Percentiles rank a stretch among this genome's conserved stretches.
Evolutionary conservation across 2,797 vertebrate genomes (phyloP).

Genomic region (Pyrocephalus nanus): DNA sequence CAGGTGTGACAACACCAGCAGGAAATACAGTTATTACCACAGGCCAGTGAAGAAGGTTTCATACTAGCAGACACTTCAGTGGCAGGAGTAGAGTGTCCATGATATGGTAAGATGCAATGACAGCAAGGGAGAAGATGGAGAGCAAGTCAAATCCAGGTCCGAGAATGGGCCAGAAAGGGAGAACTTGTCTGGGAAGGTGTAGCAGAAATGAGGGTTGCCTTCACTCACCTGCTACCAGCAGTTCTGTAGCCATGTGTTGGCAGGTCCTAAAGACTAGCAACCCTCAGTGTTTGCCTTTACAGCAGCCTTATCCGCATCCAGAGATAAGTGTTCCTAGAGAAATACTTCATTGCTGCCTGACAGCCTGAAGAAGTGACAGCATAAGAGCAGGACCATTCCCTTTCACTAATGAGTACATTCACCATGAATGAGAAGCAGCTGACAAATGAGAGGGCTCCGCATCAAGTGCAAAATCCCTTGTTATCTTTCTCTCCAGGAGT

Average conservation of each 20-base stretch:
- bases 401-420: conserved; percentile 7
- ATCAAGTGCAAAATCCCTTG: conserved; percentile 43
- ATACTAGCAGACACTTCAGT: neutral
- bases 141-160: neutral
- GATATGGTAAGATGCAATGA: neutral
- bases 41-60: neutral
- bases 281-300: neutral
- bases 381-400: neutral
- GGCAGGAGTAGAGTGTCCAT: neutral
- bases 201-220: neutral
- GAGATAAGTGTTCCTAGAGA: neutral
- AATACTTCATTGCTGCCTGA: neutral
- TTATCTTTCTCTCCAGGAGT: conserved; percentile 59
- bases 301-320: neutral
- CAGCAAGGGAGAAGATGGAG: neutral
- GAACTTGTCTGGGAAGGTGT: neutral
- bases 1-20: neutral
- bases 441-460: conserved; percentile 34
- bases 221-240: neutral
- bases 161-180: neutral
- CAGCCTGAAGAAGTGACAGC: neutral
- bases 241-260: neutral
- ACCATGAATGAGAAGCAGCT: conserved; percentile 34
- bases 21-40: neutral
- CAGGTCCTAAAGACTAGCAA: neutral